Evolutionary conservation across 2,113 vertebrate genomes (phyloP), one percentile per base, ranked within the genome.

Genomic region (human): DNA sequence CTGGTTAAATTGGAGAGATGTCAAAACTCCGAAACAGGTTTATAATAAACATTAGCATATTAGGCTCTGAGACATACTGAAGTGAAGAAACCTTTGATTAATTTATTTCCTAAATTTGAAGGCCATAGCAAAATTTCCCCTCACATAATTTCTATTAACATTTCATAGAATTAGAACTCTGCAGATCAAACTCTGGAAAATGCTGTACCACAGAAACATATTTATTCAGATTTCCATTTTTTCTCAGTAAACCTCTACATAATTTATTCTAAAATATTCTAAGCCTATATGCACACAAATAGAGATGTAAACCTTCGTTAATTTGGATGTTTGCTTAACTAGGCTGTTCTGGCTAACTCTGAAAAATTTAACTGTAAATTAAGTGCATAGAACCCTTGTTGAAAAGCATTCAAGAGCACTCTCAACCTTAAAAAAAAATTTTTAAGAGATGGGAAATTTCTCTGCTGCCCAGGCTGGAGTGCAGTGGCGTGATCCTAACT

Each of bases 231-330:
- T 61, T 83, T 94, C n/a, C 9, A 35, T 38, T 75, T 79, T 82
- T 92, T 78, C 50, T 75, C 27, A 90, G 48, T 78, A 89, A 85
- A 82, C 43, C 48, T 85, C 57, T 90, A 40, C 7, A 17, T 89
- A 61, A 89, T 64, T 70, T 45, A 93, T 55, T 91, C 38, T 45
- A 48, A 79, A 96, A 93, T 75, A 70, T 75, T 80, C 20, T 70
- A 94, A 89, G 25, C 73, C 16, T 32, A 18, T 89, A 68, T 25
- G 6, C 17, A 96, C 48, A 93, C 61, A 93, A n/a, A 43, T 13
- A 83, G 73, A 93, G 73, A 96, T n/a, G 32, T 30, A 93, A 79
- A 61, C 12, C 20, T 87, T 93, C 10, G 30, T 91, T 89, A 73
- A 89, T 61, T 79, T 95, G 83, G 27, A 88, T 80, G 38, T 6